Conservation (phyloP, 2,113 vertebrate genomes). For the Xiphorhynchus elegans region DNA sequence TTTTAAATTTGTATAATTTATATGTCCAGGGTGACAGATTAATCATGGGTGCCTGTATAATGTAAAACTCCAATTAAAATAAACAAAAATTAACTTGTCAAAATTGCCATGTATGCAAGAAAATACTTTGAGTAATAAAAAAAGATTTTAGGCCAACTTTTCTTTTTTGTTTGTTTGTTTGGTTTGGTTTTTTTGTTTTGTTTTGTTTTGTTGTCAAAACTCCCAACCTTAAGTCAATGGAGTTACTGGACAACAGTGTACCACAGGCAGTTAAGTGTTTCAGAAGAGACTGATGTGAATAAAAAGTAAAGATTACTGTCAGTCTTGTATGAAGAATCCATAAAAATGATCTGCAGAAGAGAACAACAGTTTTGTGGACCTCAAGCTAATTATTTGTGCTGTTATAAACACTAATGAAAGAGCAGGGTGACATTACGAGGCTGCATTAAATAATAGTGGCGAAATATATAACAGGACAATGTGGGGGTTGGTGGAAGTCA, state of each 20-base stretch:
- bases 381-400: not conserved
- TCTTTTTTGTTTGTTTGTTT: not conserved
- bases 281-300: not conserved
- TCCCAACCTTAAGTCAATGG: not conserved
- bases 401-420: not conserved
- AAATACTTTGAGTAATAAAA: not conserved
- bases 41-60: constrained; percentile 27
- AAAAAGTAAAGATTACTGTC: not conserved
- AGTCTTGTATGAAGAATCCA: not conserved
- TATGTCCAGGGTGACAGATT: constrained; percentile 23
- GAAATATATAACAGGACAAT: not conserved
- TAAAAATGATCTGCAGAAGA: not conserved
- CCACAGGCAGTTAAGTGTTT: not conserved
- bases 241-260: not conserved
- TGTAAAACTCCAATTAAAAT: constrained; percentile 41
- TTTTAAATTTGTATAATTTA: constrained; percentile 21
- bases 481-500: not conserved
- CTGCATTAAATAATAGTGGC: not conserved
- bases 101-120: not conserved
- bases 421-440: not conserved
- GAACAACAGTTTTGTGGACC: not conserved
- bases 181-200: not conserved
- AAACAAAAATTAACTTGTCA: constrained; percentile 43
- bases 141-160: not conserved
- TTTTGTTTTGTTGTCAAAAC: not conserved